phyloP scores from a whole-genome alignment of 2,113 vertebrate species.

The Epinephelus cyanopodus region DNA sequence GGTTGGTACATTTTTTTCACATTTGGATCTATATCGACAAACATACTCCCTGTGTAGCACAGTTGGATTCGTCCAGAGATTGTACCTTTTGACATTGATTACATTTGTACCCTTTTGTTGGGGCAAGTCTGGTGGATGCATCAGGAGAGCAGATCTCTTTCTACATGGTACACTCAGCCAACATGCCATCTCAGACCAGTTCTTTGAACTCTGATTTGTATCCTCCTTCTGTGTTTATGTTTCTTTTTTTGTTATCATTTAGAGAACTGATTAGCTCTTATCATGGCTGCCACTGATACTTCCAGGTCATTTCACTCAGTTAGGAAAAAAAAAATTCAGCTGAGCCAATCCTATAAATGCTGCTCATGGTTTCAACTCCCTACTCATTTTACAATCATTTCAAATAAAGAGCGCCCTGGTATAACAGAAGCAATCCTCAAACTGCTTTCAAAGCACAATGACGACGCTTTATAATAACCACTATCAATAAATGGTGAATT shows the following conservation, averaged over 20 bases:
- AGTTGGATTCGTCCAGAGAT: constrained; percentile 5
- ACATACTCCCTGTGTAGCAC: neutral
- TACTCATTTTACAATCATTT: no score
- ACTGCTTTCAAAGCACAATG: neutral
- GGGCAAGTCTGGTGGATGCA: neutral
- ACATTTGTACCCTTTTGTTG: neutral
- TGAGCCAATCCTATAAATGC: neutral
- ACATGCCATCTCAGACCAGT: neutral
- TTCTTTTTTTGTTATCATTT: no score
- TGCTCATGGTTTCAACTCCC: neutral
- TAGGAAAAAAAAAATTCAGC: neutral
- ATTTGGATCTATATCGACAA: constrained; percentile 7
- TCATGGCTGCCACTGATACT: no score
- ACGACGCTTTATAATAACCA: no score
- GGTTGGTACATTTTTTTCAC: neutral
- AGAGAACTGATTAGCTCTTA: neutral
- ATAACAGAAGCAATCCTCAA: neutral
- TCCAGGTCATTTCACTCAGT: no score
- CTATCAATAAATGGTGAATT: no score
- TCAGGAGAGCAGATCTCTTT: neutral
- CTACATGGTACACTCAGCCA: neutral
- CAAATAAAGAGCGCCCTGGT: neutral
- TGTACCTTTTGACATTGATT: neutral
- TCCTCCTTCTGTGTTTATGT: neutral
- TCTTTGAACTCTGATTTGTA: constrained; percentile 32